phyloP scores from a whole-genome alignment of 2,888 invertebrate species.

The Synanthedon formicaeformis region DNA sequence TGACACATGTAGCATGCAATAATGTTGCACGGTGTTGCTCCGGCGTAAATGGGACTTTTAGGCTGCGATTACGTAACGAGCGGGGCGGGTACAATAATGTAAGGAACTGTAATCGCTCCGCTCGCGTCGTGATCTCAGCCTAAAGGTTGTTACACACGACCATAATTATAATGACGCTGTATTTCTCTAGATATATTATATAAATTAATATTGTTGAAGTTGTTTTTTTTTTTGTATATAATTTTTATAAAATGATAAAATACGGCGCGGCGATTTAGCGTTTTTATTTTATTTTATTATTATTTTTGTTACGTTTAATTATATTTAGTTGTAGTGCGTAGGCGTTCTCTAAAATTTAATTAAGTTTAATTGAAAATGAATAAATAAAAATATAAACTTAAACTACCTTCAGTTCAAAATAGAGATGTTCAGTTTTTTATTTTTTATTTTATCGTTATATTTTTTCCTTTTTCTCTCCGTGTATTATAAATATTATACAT shows the following conservation, averaged over 20 bases:
- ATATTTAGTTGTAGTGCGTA: too few species aligned
- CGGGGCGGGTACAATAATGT: too few species aligned
- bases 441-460: slow-evolving; percentile 19
- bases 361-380: slow-evolving; percentile 4
- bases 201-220: slow-evolving; percentile 41
- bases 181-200: slow-evolving; percentile 25
- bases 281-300: slow-evolving; percentile 2
- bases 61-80: too few species aligned
- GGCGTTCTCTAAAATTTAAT: too few species aligned
- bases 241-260: slow-evolving; percentile 16
- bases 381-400: slow-evolving; percentile 9
- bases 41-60: too few species aligned
- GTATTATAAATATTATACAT: slow-evolving; percentile 13
- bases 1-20: too few species aligned
- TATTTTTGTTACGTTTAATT: too few species aligned
- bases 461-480: slow-evolving; percentile 18
- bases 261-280: slow-evolving; percentile 7
- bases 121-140: too few species aligned
- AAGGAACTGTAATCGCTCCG: too few species aligned
- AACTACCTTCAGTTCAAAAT: slow-evolving; percentile 18
- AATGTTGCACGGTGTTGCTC: too few species aligned
- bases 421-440: slow-evolving; percentile 26
- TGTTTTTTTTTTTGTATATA: slow-evolving; percentile 54
- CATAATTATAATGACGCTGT: slow-evolving; percentile 12
- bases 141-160: too few species aligned